These are phyloP conservation scores for Cordilura impudica DNA, from an alignment of 2,888 invertebrate genomes.

Conservation along the genomic window DNA sequence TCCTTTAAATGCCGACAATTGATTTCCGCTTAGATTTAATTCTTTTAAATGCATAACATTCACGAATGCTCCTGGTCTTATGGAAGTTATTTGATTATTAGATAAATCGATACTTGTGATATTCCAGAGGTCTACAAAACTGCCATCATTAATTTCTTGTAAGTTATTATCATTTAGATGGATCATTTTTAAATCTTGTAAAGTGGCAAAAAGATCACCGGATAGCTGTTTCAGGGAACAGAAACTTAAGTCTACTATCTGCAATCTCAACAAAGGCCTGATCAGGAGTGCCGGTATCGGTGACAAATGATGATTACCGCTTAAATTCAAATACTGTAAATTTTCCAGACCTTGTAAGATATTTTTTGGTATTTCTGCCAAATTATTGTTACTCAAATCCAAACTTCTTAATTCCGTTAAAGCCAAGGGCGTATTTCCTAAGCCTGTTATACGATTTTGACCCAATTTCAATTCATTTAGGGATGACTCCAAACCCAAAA, in stretches of 20 bases:
- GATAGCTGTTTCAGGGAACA: conserved; percentile 87
- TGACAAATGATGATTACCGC: conserved; percentile 84
- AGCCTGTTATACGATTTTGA: conserved; percentile 85
- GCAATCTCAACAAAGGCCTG: conserved; percentile 84
- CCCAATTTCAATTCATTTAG: conserved; percentile 85
- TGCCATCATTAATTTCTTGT: conserved; percentile 86
- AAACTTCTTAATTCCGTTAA: conserved; percentile 83
- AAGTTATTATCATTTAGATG: conserved; percentile 86
- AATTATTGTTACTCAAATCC: conserved; percentile 88
- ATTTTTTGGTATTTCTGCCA: conserved; percentile 84
- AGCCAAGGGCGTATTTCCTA: conserved; percentile 83
- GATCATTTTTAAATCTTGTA: conserved; percentile 83
- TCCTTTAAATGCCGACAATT: conserved; percentile 88
- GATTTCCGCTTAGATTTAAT: conserved; percentile 86
- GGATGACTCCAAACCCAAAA: conserved; percentile 86
- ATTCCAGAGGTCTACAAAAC: conserved; percentile 87
- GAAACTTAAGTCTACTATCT: conserved; percentile 85
- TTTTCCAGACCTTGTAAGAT: conserved; percentile 84
- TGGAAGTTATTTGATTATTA: conserved; percentile 86
- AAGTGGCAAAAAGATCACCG: conserved; percentile 84
- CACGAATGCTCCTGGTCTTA: conserved; percentile 87
- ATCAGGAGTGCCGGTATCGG: conserved; percentile 84
- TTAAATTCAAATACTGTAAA: conserved; percentile 86
- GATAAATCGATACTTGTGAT: conserved; percentile 87
- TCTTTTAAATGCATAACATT: conserved; percentile 86